These are phyloP conservation scores for Hydrochoerus hydrochaeris DNA, from an alignment of 2,113 vertebrate species.

Conservation along the genomic window DNA sequence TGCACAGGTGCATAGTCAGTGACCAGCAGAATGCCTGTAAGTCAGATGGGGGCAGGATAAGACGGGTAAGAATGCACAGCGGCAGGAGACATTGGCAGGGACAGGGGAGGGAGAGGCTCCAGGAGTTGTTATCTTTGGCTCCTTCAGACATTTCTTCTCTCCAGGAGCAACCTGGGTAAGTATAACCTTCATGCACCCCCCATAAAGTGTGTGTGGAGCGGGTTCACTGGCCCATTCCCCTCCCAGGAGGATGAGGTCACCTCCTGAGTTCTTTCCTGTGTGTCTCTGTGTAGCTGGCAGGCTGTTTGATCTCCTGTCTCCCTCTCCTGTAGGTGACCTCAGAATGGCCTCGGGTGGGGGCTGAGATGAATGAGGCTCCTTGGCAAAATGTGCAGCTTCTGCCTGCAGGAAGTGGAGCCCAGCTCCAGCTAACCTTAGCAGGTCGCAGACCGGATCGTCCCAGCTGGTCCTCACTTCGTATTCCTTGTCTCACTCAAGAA, in stretches of 20 bases:
- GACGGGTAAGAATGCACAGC: background rate
- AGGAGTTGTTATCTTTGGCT: slow-evolving; percentile 61
- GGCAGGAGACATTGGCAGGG: background rate
- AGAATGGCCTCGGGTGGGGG: slow-evolving; percentile 55
- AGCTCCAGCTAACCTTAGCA: background rate
- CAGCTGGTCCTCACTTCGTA: background rate
- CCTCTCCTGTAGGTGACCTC: slow-evolving; percentile 65
- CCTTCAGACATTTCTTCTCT: background rate
- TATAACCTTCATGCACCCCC: background rate
- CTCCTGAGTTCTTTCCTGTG: slow-evolving; percentile 39
- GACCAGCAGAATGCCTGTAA: background rate
- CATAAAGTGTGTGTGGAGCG: background rate
- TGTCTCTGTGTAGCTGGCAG: slow-evolving; percentile 24
- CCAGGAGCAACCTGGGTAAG: background rate
- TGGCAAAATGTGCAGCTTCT: background rate
- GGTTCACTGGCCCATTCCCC: background rate
- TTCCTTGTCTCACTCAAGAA: background rate
- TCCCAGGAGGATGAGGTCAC: slow-evolving; percentile 41
- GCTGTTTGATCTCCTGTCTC: slow-evolving; percentile 36
- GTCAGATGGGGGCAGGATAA: slow-evolving; percentile 58
- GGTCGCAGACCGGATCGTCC: slow-evolving; percentile 42
- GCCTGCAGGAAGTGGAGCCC: background rate
- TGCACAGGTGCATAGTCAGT: background rate
- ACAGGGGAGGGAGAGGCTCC: background rate
- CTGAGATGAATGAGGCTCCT: background rate